Conservation (phyloP, 2,113 vertebrate species). For the Urocitellus parryii region DNA sequence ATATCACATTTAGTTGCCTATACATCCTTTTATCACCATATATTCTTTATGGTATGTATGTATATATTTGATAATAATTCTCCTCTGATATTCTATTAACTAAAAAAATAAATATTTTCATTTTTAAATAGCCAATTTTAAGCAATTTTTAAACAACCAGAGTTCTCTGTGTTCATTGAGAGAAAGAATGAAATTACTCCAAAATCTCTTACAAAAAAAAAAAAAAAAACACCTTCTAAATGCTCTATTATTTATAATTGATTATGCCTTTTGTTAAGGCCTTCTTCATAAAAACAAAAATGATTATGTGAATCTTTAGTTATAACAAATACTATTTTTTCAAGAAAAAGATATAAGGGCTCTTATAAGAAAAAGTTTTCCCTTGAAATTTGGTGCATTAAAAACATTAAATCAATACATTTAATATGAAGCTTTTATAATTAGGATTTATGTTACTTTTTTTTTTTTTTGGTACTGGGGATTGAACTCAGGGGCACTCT, state of each 20-base stretch:
- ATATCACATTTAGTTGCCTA: conserved; percentile 88
- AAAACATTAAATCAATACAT: conserved; percentile 23
- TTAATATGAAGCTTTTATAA: conserved; percentile 27
- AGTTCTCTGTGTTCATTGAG: not conserved
- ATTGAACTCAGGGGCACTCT: too few relatives aligned
- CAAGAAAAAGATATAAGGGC: not conserved
- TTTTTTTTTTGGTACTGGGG: too few relatives aligned
- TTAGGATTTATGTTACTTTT: not conserved
- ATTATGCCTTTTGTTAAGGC: conserved; percentile 44
- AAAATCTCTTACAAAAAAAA: not conserved
- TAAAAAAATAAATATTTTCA: conserved; percentile 61
- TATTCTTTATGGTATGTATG: conserved; percentile 48
- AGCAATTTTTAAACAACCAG: conserved; percentile 33
- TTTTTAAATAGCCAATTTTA: conserved; percentile 61
- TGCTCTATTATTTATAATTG: not conserved
- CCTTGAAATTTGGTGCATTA: not conserved
- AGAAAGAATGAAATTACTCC: not conserved
- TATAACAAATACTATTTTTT: not conserved
- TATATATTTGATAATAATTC: conserved; percentile 50
- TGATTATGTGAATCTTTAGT: not conserved
- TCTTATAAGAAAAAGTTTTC: not conserved
- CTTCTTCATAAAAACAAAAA: conserved; percentile 37
- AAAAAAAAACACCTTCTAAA: not conserved
- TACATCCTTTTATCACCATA: conserved; percentile 49
- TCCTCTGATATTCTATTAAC: conserved; percentile 60